Evolutionary conservation across 2,113 vertebrate species (phyloP).

Genomic region (Gasterosteus aculeatus): DNA sequence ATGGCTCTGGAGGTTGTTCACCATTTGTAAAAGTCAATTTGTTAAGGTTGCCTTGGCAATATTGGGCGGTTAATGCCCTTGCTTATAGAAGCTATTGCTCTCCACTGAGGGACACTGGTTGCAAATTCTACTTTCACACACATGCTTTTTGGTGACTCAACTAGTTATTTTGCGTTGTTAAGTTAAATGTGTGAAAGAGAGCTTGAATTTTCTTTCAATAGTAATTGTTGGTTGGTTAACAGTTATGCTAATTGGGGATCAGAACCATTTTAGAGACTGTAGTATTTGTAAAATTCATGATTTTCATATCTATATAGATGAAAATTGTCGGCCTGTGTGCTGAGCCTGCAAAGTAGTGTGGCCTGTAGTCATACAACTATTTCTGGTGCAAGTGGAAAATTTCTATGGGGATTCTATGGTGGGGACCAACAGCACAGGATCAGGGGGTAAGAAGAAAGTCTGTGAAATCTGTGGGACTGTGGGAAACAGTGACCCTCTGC

Average conservation of each 20-base stretch:
- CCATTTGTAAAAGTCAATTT: background rate
- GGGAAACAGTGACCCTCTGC: conserved; percentile 70
- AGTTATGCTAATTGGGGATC: background rate
- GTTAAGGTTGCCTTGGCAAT: background rate
- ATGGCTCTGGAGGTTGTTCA: background rate
- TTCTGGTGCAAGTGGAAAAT: conserved; percentile 75
- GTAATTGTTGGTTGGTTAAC: background rate
- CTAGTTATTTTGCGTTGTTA: background rate
- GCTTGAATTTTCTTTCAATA: background rate
- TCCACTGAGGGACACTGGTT: background rate
- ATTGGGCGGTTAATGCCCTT: background rate
- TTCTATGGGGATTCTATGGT: conserved; percentile 54
- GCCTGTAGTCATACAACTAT: conserved; percentile 66
- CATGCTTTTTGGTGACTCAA: background rate
- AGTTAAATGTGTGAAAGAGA: background rate
- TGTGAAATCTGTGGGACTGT: conserved; percentile 63
- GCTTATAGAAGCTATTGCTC: background rate
- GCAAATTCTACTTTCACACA: background rate
- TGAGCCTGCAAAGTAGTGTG: conserved; percentile 45
- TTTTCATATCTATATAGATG: conserved; percentile 56
- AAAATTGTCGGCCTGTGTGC: conserved; percentile 57
- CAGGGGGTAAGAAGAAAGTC: conserved; percentile 52
- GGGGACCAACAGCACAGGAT: conserved; percentile 61
- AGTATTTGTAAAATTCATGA: conserved; percentile 34
- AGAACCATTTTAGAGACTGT: conserved; percentile 14